Evolutionary conservation across 2,888 invertebrate species (phyloP).

Genomic region (Lottia gigantea): DNA sequence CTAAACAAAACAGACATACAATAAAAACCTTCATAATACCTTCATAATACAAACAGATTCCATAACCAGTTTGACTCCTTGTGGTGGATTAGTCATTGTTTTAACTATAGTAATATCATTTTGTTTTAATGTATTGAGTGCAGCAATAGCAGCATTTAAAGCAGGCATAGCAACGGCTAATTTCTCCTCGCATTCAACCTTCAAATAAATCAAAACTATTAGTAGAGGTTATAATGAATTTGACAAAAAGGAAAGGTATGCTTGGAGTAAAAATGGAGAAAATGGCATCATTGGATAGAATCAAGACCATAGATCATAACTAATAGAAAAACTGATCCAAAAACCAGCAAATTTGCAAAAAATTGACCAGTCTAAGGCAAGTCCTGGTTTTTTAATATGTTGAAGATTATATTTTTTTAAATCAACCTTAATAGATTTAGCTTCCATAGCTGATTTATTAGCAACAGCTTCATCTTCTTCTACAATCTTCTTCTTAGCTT

Average conservation of each 20-base stretch:
- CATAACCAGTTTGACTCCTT: conserved; percentile 66
- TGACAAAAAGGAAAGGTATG: too few species aligned
- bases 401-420: too few species aligned
- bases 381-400: too few species aligned
- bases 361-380: too few species aligned
- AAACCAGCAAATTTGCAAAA: too few species aligned
- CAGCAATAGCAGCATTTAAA: conserved; percentile 64
- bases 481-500: conserved; percentile 62
- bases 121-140: conserved; percentile 67
- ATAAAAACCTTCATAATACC: too few species aligned
- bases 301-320: too few species aligned
- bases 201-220: conserved; percentile 7
- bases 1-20: too few species aligned
- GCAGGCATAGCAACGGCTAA: conserved; percentile 66
- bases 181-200: conserved; percentile 67
- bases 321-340: too few species aligned
- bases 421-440: conserved; percentile 66
- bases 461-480: conserved; percentile 64
- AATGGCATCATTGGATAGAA: too few species aligned
- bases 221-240: too few species aligned
- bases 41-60: conserved; percentile 68
- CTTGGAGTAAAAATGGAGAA: too few species aligned
- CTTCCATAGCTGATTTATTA: conserved; percentile 60
- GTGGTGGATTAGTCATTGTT: conserved; percentile 64
- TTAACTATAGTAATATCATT: conserved; percentile 67